phyloP scores from a whole-genome alignment of 2,797 vertebrate species.

The Lemur catta region DNA sequence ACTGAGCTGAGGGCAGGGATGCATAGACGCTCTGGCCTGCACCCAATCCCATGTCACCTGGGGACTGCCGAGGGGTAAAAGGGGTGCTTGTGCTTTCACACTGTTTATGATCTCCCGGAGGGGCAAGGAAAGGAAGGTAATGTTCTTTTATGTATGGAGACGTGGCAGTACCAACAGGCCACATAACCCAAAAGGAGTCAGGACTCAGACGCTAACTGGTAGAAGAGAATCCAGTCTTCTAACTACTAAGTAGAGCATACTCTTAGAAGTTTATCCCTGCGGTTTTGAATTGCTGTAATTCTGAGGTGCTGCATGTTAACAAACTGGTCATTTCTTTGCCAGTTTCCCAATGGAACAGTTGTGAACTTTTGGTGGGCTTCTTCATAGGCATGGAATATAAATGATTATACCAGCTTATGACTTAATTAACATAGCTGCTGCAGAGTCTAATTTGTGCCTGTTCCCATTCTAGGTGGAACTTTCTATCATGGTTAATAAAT shows the following conservation, averaged over 20 bases:
- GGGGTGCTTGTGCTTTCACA: not conserved
- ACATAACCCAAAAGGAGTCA: not conserved
- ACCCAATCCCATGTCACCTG: not conserved
- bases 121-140: not conserved
- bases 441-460: not conserved
- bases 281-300: not conserved
- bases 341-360: not conserved
- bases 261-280: not conserved
- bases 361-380: not conserved
- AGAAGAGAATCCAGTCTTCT: not conserved
- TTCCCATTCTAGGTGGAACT: not conserved
- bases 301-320: not conserved
- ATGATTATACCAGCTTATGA: constrained; percentile 22
- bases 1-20: not conserved
- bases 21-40: not conserved
- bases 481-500: not conserved
- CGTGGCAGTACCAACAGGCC: not conserved
- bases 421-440: constrained; percentile 4
- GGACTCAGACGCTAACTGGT: not conserved
- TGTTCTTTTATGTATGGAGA: not conserved
- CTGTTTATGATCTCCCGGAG: not conserved
- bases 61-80: not conserved
- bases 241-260: not conserved
- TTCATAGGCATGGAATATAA: not conserved
- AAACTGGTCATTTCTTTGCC: not conserved